phyloP scores from a whole-genome alignment of 2,888 invertebrate species.

The Philaethria dido region DNA sequence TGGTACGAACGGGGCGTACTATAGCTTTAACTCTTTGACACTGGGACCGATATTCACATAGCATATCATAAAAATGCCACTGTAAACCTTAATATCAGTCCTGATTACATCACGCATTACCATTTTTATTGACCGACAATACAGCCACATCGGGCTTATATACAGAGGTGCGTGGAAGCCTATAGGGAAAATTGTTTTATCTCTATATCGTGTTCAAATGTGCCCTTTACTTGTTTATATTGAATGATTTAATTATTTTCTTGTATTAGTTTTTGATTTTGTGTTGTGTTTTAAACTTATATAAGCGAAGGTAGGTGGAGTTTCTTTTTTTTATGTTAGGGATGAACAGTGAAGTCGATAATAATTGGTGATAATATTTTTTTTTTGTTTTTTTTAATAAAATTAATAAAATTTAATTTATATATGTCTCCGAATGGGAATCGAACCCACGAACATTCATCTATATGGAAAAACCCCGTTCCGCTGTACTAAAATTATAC shows the following conservation, averaged over 20 bases:
- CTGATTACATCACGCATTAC: slow-evolving; percentile 57
- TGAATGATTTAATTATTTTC: slow-evolving; percentile 15
- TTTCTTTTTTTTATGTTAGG: background rate
- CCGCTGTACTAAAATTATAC: too few species aligned
- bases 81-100: slow-evolving; percentile 42
- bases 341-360: background rate
- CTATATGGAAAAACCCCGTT: too few species aligned
- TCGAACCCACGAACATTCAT: too few species aligned
- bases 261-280: background rate
- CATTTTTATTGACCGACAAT: slow-evolving; percentile 57
- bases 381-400: too few species aligned
- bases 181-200: slow-evolving; percentile 37
- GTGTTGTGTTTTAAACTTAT: background rate
- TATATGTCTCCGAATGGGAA: too few species aligned
- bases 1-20: slow-evolving; percentile 33
- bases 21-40: slow-evolving; percentile 31
- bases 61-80: slow-evolving; percentile 61
- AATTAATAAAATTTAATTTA: too few species aligned
- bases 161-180: slow-evolving; percentile 51
- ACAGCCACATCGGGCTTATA: slow-evolving; percentile 55
- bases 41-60: slow-evolving; percentile 41
- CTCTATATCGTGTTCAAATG: slow-evolving; percentile 36
- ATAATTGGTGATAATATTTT: too few species aligned
- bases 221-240: slow-evolving; percentile 20
- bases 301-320: slow-evolving; percentile 9